Conservation (phyloP, 2,113 vertebrate genomes). For the Microcebus lehilahytsara region DNA sequence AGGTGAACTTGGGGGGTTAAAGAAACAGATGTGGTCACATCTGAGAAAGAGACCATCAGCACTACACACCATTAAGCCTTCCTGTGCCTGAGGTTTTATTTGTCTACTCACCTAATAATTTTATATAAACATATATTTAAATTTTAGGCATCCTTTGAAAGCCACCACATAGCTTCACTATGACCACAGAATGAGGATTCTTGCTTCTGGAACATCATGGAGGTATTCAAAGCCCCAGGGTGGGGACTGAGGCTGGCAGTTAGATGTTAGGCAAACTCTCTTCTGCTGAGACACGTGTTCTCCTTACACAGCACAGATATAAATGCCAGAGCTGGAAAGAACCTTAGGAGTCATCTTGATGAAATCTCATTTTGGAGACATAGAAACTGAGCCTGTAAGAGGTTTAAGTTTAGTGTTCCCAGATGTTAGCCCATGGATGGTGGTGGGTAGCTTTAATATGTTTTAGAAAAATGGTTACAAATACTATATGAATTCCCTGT, state of each 20-base stretch:
- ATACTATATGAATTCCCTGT: not conserved
- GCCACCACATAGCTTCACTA: not conserved
- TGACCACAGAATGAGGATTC: not conserved
- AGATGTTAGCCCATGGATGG: not conserved
- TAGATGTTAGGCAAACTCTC: not conserved
- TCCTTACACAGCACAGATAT: not conserved
- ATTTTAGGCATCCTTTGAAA: not conserved
- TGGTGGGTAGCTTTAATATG: not conserved
- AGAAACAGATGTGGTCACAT: not conserved
- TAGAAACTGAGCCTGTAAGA: not conserved
- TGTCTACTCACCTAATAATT: not conserved
- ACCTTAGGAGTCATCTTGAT: not conserved
- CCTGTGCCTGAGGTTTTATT: not conserved
- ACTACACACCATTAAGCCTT: not conserved
- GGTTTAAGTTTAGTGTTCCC: not conserved
- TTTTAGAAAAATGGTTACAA: not conserved
- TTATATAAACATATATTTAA: not conserved
- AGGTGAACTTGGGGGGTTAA: not conserved
- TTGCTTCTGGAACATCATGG: not conserved
- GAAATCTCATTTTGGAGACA: not conserved
- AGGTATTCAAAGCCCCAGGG: not conserved
- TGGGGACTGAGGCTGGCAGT: not conserved
- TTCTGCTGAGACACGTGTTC: not conserved
- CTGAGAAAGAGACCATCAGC: not conserved
- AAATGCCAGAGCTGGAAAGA: not conserved